Evolutionary conservation across 2,113 vertebrate species (phyloP).

Genomic region (Protomyctophum bolini): DNA sequence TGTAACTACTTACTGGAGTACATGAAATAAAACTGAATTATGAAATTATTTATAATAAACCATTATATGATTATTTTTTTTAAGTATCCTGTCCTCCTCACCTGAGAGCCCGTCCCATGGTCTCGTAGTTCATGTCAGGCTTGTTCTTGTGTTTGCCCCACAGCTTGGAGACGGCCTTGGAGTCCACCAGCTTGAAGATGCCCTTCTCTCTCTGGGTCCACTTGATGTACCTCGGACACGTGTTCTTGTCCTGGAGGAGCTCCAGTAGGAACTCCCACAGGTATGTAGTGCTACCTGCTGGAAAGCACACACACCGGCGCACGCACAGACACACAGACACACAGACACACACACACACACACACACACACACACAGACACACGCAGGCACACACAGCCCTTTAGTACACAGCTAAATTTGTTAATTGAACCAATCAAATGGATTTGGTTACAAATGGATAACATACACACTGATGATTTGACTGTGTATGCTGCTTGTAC

Average conservation of each 20-base stretch:
- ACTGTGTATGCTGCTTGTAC: too few species aligned
- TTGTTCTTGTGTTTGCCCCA: conserved; percentile 99
- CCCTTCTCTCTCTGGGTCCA: conserved; percentile 99
- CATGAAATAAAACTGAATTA: too few species aligned
- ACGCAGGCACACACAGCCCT: not conserved
- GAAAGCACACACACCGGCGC: not conserved
- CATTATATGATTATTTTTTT: too few species aligned
- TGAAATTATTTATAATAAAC: too few species aligned
- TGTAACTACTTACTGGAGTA: too few species aligned
- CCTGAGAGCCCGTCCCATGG: conserved; percentile 97
- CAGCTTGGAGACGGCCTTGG: conserved; percentile 95
- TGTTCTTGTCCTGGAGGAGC: conserved; percentile 98
- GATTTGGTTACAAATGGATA: too few species aligned
- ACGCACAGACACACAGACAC: not conserved
- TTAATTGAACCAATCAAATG: too few species aligned
- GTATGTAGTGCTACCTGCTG: conserved; percentile 92
- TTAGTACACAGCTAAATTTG: too few species aligned
- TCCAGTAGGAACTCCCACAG: conserved; percentile 98
- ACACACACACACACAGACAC: not conserved
- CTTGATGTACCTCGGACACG: conserved; percentile 96
- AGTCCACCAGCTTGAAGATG: conserved; percentile 98
- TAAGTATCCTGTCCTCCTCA: conserved; percentile 65
- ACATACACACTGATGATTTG: too few species aligned
- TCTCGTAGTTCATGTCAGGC: conserved; percentile 99
- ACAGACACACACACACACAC: not conserved